Base-by-base conservation (phyloP, 2,888 invertebrate genomes). In the Imbricaverruca yamaguchii region DNA sequence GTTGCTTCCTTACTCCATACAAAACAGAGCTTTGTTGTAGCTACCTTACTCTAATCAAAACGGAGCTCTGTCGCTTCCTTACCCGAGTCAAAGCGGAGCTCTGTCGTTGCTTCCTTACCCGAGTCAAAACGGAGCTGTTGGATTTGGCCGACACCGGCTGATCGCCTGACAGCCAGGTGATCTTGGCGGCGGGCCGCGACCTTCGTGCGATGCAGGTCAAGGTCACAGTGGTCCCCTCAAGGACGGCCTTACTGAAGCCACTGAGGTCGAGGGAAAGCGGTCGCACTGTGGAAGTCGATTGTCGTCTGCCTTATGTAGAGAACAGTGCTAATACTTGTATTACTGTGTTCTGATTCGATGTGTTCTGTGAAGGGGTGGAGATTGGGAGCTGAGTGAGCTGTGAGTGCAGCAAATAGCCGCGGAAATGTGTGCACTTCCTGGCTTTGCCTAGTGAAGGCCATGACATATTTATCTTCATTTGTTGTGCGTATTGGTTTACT, bases 121-220 rank as follows among this genome's bases (percentile, higher is more conserved):
- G 15, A 15, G 69, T 69, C 13, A 39, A 15, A 15, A 69, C 39
- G 15, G 25, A 15, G 15, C 10, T 69, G 6, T 25, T 69, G 39
- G 39, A 6, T 15, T 39, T 39, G 39, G 39, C 39, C 39, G 39
- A 84, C 67, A 86, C 86, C 80, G 89, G 87, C 0, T 93, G 92
- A 25, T 92, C 92, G 87, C 74, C 74, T 0, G 96, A 96, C 88
- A 90, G 93, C 96, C 96, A 96, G 82, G 92, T 91, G 82, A 96
- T 90, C 84, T 91, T 91, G 15, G 95, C 95, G 0, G 94, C 91
- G 0, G 96, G 96, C 80, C 93, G 89, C 0, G 96, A 95, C 0
- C 94, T 95, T 63, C 77, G 63, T 7, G 94, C 94, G 84, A 88
- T 88, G 87, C 96, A 96, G 86, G 92, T 90, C 83, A 96, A 90